Conservation (phyloP, 2,888 invertebrate genomes). For the Phalera bucephala region DNA sequence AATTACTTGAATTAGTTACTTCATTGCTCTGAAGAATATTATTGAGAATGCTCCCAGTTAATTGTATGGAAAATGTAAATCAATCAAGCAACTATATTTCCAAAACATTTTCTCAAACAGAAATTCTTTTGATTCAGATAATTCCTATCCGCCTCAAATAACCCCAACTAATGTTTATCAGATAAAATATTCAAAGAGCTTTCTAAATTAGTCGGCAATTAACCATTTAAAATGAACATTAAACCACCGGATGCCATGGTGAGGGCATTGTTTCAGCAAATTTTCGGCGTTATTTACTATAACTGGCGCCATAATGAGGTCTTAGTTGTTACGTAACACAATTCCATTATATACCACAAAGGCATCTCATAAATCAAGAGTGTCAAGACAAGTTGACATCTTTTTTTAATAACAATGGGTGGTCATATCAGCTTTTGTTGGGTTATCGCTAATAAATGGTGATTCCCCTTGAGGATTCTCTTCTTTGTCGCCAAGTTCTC, state of each 20-base stretch:
- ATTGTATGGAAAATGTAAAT: neutral
- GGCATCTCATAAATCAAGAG: slow-evolving; percentile 59
- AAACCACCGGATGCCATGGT: slow-evolving; percentile 15
- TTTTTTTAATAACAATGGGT: slow-evolving; percentile 67
- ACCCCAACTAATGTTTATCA: slow-evolving; percentile 8
- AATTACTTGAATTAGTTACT: too few species aligned
- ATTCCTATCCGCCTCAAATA: neutral
- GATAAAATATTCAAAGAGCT: slow-evolving; percentile 14
- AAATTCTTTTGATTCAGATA: slow-evolving; percentile 5
- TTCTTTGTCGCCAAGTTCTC: slow-evolving; percentile 10
- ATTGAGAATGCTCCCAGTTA: neutral
- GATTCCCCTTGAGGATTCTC: slow-evolving; percentile 17
- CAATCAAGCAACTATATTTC: neutral
- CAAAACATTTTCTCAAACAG: slow-evolving; percentile 9
- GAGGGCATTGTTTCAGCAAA: slow-evolving; percentile 28
- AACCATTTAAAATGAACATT: slow-evolving; percentile 27
- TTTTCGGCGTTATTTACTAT: slow-evolving; percentile 49
- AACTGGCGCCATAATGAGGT: slow-evolving; percentile 53
- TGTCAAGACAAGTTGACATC: slow-evolving; percentile 59
- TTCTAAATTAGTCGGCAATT: slow-evolving; percentile 17
- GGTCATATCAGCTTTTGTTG: slow-evolving; percentile 42
- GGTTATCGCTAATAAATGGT: slow-evolving; percentile 26
- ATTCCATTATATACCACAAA: slow-evolving; percentile 56
- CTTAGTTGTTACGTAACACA: slow-evolving; percentile 56
- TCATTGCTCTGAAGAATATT: neutral